Conservation (phyloP, 2,113 vertebrate genomes). For the Theropithecus gelada region DNA sequence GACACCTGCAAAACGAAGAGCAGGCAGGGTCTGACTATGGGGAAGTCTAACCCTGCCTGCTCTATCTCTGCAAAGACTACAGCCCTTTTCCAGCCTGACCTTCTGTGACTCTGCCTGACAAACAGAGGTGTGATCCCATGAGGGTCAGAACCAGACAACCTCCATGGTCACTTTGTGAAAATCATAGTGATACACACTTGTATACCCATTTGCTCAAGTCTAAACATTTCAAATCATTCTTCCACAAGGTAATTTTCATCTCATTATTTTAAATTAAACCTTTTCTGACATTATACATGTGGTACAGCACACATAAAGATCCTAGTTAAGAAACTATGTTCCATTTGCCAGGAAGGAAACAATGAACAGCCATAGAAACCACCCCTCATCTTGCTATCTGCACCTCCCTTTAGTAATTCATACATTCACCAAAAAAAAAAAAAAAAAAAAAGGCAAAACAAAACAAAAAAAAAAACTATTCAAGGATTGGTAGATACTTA, state of each 20-base stretch:
- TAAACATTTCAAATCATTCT: slow-evolving; percentile 13
- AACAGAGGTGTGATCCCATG: background rate
- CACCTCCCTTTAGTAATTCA: background rate
- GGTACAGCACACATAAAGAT: background rate
- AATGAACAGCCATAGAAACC: background rate
- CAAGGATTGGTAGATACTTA: background rate
- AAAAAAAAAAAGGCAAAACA: no score
- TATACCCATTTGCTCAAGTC: background rate
- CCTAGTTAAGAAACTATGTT: slow-evolving; percentile 37
- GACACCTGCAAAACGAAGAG: background rate
- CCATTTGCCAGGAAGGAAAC: background rate
- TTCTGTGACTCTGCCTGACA: background rate
- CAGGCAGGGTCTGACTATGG: background rate
- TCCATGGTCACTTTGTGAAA: background rate
- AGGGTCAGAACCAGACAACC: background rate
- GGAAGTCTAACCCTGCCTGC: no score
- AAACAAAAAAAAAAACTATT: background rate
- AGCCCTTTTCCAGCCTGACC: background rate
- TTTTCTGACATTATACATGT: background rate
- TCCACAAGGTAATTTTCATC: background rate
- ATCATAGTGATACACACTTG: background rate
- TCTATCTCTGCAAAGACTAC: background rate
- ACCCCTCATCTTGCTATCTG: background rate
- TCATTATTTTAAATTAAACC: slow-evolving; percentile 28
- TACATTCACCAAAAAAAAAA: background rate